Conservation (phyloP, 2,113 vertebrate species). For the Saguinus midas region DNA sequence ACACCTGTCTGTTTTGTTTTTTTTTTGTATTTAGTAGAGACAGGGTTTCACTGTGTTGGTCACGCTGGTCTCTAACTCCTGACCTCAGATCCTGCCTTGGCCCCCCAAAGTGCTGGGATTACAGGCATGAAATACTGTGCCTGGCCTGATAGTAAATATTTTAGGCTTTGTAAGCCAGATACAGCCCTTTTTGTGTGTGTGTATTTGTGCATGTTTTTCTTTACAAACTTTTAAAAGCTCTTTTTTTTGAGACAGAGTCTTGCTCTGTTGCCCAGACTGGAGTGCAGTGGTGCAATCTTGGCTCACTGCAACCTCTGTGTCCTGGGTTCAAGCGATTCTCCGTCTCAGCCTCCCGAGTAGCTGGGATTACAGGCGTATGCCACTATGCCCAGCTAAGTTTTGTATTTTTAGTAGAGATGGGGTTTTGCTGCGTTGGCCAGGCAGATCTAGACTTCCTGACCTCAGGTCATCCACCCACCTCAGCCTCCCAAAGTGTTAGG, state of each 20-base stretch:
- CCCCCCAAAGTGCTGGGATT: too few species aligned
- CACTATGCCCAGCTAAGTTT: not conserved
- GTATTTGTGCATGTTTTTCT: not conserved
- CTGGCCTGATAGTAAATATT: not conserved
- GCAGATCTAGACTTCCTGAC: not conserved
- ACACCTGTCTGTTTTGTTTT: too few species aligned
- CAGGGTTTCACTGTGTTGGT: too few species aligned
- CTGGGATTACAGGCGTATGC: not conserved
- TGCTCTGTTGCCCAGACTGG: not conserved
- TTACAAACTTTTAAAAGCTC: too few species aligned
- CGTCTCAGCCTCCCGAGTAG: not conserved
- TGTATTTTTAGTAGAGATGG: not conserved
- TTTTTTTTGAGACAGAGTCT: not conserved
- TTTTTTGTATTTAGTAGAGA: too few species aligned
- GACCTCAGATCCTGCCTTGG: too few species aligned
- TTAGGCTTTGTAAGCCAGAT: not conserved
- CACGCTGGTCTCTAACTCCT: too few species aligned
- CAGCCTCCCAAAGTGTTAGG: not conserved
- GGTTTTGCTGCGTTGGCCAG: rapidly evolving
- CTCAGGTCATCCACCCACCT: not conserved
- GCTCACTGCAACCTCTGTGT: not conserved
- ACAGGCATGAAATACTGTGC: too few species aligned
- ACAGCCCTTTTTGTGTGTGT: not conserved
- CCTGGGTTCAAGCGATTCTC: not conserved
- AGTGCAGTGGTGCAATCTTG: not conserved